A percentile compares a stretch with the other conserved stretches of the same genome.
Conservation (phyloP, 2,888 invertebrate genomes). For the Chorisops tibialis region DNA sequence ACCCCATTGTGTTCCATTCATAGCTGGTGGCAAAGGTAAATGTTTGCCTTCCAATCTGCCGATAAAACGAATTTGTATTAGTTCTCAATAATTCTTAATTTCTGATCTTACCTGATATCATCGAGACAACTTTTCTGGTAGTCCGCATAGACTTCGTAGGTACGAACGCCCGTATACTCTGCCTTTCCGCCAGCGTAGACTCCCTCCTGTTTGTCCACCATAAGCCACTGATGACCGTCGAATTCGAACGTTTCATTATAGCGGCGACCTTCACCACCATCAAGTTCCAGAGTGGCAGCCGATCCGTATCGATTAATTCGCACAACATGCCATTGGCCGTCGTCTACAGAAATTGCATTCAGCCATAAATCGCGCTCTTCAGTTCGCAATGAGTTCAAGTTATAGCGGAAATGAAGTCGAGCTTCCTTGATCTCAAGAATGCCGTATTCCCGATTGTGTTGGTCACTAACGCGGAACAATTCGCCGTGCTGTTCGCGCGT, state of each 20-base stretch:
- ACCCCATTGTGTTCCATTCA: constrained; percentile 95
- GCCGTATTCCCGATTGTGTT: constrained; percentile 90
- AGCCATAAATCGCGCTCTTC: constrained; percentile 90
- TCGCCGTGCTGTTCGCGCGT: constrained; percentile 92
- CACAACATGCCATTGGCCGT: constrained; percentile 96
- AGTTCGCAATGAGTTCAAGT: constrained; percentile 84
- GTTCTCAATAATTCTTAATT: constrained; percentile 56
- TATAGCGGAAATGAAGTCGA: constrained; percentile 85
- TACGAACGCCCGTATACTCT: constrained; percentile 89
- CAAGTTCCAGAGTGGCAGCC: constrained; percentile 86
- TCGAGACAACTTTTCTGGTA: constrained; percentile 83
- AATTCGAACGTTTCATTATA: constrained; percentile 91
- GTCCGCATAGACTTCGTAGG: constrained; percentile 91
- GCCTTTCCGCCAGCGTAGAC: constrained; percentile 95
- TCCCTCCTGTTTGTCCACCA: constrained; percentile 91
- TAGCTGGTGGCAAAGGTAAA: constrained; percentile 87
- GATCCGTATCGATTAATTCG: constrained; percentile 88
- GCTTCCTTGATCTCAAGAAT: constrained; percentile 89
- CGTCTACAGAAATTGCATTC: constrained; percentile 84
- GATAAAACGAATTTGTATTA: constrained; percentile 56
- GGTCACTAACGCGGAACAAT: constrained; percentile 89
- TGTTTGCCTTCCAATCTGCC: constrained; percentile 86
- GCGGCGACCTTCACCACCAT: constrained; percentile 90
- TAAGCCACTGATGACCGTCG: constrained; percentile 85
- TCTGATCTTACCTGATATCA: constrained; percentile 54